phyloP scores from a whole-genome alignment of 2,113 vertebrate genomes.

The Rattus rattus region DNA sequence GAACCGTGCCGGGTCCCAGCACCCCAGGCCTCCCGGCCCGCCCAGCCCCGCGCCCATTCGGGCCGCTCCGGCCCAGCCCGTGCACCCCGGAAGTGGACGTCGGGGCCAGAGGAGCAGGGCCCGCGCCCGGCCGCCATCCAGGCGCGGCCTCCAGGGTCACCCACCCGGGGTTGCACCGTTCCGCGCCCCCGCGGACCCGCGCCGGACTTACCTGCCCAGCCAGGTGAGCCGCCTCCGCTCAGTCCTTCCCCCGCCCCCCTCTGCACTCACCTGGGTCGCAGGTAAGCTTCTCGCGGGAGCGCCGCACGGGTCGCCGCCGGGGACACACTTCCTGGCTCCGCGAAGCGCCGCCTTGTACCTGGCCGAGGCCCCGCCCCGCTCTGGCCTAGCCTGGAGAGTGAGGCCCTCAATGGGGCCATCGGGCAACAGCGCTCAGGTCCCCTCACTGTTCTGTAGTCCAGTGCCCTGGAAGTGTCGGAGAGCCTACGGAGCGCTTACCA shows the following conservation, averaged over 20 bases:
- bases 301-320: slow-evolving; percentile 82
- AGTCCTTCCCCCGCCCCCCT: slow-evolving; percentile 77
- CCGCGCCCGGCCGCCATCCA: not conserved
- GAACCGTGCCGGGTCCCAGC: not conserved
- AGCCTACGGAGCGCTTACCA: not conserved
- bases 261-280: slow-evolving; percentile 84
- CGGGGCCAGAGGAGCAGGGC: slow-evolving; percentile 5
- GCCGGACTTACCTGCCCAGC: slow-evolving; percentile 84
- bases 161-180: not conserved
- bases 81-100: slow-evolving; percentile 79
- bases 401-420: not conserved
- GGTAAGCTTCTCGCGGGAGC: slow-evolving; percentile 86
- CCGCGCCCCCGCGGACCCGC: slow-evolving; percentile 62
- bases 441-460: too few species aligned
- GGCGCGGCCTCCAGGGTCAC: slow-evolving; percentile 24
- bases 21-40: not conserved
- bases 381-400: not conserved
- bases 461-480: not conserved
- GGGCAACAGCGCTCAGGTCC: not conserved
- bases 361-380: slow-evolving; percentile 52
- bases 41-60: slow-evolving; percentile 35
- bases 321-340: slow-evolving; percentile 78
- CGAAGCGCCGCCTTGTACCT: slow-evolving; percentile 67
- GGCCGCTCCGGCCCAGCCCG: slow-evolving; percentile 38
- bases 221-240: slow-evolving; percentile 81